These are phyloP conservation scores for Schizopygopsis malacanthus DNA, from an alignment of 2,797 vertebrate species.

Conservation along the genomic window DNA sequence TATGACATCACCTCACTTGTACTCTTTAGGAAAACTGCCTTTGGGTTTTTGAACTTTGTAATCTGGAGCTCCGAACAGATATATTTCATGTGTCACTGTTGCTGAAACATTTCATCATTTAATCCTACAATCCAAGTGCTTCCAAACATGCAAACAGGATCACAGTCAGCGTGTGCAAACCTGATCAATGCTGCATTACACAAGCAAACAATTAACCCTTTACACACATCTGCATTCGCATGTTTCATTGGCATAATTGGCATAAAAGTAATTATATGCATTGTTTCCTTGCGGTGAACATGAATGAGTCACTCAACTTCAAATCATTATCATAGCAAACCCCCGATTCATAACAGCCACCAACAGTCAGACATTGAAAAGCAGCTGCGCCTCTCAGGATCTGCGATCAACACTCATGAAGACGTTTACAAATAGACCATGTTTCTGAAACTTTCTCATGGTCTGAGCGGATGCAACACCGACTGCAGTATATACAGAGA, in stretches of 20 bases:
- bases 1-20: conserved; percentile 4
- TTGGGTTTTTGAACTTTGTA: background rate
- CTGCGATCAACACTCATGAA: background rate
- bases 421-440: conserved; percentile 11
- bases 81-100: conserved; percentile 14
- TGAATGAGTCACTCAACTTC: conserved; percentile 25
- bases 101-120: conserved; percentile 10
- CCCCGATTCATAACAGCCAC: conserved; percentile 18
- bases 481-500: background rate
- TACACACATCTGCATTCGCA: background rate
- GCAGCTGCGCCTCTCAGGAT: conserved; percentile 20
- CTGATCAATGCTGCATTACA: background rate
- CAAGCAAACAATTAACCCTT: background rate
- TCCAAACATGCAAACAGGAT: conserved; percentile 6
- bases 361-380: conserved; percentile 21
- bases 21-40: conserved; percentile 25
- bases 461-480: background rate
- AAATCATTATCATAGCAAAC: conserved; percentile 41
- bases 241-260: no score
- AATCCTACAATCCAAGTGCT: background rate
- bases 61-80: conserved; percentile 2
- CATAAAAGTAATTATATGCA: background rate
- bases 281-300: conserved; percentile 18
- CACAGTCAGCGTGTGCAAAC: conserved; percentile 2
- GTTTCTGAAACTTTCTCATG: conserved; percentile 27